These are phyloP conservation scores for Orcinus orca DNA, from an alignment of 2,113 vertebrate species.

Conservation along the genomic window DNA sequence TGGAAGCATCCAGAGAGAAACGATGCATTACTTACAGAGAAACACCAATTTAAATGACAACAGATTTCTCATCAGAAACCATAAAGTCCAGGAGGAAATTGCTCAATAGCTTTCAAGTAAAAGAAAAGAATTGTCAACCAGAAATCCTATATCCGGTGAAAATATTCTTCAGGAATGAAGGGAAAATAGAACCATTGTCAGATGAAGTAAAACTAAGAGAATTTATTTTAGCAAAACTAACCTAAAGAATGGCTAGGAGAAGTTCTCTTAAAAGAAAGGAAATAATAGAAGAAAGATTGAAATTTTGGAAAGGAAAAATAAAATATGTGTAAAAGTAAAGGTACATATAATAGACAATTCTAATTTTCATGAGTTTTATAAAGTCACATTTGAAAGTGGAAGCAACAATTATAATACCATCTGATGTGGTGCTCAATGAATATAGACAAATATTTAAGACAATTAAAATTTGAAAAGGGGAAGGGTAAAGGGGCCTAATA, in stretches of 20 bases:
- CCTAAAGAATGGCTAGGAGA: not conserved
- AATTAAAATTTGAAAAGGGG: not conserved
- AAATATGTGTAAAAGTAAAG: not conserved
- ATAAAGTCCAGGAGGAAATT: not conserved
- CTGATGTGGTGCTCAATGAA: not conserved
- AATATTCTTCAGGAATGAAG: not conserved
- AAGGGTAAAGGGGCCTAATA: rapidly evolving
- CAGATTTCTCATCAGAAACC: not conserved
- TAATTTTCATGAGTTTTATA: not conserved
- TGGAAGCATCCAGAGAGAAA: not conserved
- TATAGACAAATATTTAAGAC: not conserved
- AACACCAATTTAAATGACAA: not conserved
- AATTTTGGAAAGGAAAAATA: not conserved
- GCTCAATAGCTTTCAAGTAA: not conserved
- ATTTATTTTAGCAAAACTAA: not conserved
- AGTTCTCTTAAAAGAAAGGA: not conserved
- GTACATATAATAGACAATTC: not conserved
- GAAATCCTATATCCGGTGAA: not conserved
- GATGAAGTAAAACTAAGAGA: not conserved
- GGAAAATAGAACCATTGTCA: not conserved
- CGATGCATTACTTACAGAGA: not conserved
- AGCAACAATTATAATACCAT: not conserved
- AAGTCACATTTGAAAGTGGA: not conserved
- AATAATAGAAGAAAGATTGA: not conserved
- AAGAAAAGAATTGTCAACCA: not conserved